Base-by-base conservation (phyloP, 1,140 invertebrate genomes). In the Pentalonia nigronervosa region DNA sequence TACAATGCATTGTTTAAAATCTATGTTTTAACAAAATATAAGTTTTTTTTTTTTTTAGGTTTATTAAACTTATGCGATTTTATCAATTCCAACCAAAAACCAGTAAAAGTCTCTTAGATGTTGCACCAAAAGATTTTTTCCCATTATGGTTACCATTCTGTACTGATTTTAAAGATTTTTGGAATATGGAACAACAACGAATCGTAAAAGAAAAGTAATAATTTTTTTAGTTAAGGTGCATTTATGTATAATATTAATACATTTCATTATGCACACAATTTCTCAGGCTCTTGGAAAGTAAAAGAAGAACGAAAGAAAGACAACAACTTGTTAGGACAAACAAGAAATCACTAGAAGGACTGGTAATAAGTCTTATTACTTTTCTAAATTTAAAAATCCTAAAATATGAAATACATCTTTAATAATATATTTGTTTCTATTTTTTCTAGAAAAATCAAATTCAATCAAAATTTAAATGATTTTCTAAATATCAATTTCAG, bases 161-260 rank as follows among this genome's bases (percentile, higher is more conserved):
- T 95, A 96, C 97, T 89, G 99, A 99, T 95, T 99, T 99, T 95
- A 99, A 99, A 96, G 98, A 98, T 95, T 97, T 99, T 94, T 99
- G 98, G 97, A 99, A 99, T 95, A 98, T 98, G 94, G 98, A 99
- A 95, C 97, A 99, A 94, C 97, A 98, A 94, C 96, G 96, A 94
- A 96, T 98, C 47, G 96, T 97, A 93, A 98, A 98, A 95, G 97
- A 98, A 95, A 97, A 97, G 97, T 98, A 96, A 96, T 92, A 14
- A 67, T 60, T 45, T 6, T 17, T 36, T 94, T 30, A 83, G 34
- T 93, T 94, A 60, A 89, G 25, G 23, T 11, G 7, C 14, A 67
- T 30, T 60, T 88, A 47, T 88, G 76, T 50, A 25, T 17, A 93
- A 36, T 48, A 30, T 60, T 20, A 93, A 36, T 48, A 17, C 45